These are phyloP conservation scores for Dascyllus trimaculatus DNA, from an alignment of 2,113 vertebrate species.

Conservation along the genomic window DNA sequence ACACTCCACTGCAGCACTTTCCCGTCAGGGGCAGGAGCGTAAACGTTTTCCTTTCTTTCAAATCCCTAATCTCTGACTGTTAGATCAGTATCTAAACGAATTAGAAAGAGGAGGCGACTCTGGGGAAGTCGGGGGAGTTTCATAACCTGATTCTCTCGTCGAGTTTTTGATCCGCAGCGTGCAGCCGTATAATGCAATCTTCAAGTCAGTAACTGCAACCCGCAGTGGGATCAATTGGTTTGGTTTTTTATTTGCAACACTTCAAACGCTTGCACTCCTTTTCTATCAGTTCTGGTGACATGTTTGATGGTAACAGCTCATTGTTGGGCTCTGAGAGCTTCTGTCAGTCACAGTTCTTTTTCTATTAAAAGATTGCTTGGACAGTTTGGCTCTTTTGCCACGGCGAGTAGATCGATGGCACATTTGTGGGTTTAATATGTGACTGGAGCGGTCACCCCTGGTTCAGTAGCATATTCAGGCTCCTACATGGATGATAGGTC, in stretches of 20 bases:
- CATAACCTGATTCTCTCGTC: background rate
- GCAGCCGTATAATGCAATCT: background rate
- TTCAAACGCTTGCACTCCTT: background rate
- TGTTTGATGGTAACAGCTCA: background rate
- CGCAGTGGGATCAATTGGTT: background rate
- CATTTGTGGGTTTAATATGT: too few relatives aligned
- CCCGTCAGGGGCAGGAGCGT: conserved; percentile 10
- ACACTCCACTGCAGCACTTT: conserved; percentile 19
- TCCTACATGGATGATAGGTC: too few relatives aligned
- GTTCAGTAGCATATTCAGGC: too few relatives aligned
- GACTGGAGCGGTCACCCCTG: too few relatives aligned
- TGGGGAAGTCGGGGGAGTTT: background rate
- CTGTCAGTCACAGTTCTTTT: background rate
- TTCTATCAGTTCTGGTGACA: too few relatives aligned
- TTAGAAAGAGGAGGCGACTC: background rate
- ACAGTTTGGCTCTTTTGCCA: too few relatives aligned
- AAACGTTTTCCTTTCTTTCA: background rate
- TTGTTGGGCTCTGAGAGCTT: background rate
- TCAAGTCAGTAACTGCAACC: background rate
- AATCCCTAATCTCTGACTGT: background rate
- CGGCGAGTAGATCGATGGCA: too few relatives aligned
- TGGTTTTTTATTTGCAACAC: background rate
- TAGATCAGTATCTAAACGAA: background rate
- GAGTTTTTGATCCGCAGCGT: conserved; percentile 1
- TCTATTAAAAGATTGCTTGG: too few relatives aligned